phyloP scores from a whole-genome alignment of 2,888 invertebrate genomes.

The Hydraecia micacea region DNA sequence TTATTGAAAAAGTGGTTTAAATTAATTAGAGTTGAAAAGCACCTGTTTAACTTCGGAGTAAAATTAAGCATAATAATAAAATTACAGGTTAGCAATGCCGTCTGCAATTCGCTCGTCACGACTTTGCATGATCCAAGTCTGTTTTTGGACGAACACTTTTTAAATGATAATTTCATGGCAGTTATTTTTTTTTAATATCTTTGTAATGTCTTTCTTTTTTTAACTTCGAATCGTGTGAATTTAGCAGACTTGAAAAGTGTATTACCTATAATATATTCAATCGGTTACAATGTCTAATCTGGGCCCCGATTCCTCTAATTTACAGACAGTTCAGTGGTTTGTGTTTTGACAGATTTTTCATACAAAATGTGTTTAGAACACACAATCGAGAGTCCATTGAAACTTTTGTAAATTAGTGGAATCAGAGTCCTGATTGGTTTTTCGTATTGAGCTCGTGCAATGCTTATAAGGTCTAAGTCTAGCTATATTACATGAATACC shows the following conservation, averaged over 20 bases:
- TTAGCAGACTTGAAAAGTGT: neutral
- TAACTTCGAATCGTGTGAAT: neutral
- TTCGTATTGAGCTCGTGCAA: too few relatives aligned
- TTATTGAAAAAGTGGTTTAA: constrained; percentile 51
- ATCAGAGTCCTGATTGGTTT: neutral
- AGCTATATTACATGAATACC: neutral
- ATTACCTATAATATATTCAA: neutral
- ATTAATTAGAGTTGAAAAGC: constrained; percentile 54
- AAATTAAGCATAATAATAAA: constrained; percentile 68
- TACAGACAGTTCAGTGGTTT: too few relatives aligned
- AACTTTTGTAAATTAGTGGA: neutral
- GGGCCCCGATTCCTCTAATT: neutral
- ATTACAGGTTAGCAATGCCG: constrained; percentile 67
- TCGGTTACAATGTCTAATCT: neutral
- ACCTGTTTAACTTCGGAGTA: constrained; percentile 57
- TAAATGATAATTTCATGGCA: constrained; percentile 51
- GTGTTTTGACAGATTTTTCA: neutral
- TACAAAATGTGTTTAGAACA: too few relatives aligned
- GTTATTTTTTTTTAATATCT: neutral
- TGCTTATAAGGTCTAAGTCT: too few relatives aligned
- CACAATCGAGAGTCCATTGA: too few relatives aligned
- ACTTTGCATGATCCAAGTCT: constrained; percentile 67
- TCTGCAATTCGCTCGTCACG: constrained; percentile 72
- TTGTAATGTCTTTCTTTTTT: neutral
- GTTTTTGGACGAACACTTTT: constrained; percentile 57